Base-by-base conservation (phyloP, 1,140 invertebrate species). In the Drosophila bipectinata region DNA sequence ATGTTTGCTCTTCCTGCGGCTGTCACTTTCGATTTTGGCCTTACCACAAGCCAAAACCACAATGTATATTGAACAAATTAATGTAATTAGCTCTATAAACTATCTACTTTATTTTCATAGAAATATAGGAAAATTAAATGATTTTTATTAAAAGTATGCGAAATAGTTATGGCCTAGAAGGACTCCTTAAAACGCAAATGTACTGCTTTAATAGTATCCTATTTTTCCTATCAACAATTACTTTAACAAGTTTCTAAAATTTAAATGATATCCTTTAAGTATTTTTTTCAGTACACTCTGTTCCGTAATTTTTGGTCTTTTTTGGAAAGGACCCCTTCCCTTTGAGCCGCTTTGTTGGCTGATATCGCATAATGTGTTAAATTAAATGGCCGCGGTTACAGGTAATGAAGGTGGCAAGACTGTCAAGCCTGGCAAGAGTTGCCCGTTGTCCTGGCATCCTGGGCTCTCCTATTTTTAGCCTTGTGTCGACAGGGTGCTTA, bases 301-400 rank as follows among this genome's bases (percentile, higher is more conserved):
- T 21, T 3, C 9, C 8, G n/a, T 47, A 47, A 24, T 10, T 51
- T 44, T 51, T 44, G 30, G 18, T 2, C 10, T 52, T 47, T 47
- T 47, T 21, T 10, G 44, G 15, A 26, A 52, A 1, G 18, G 32
- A 24, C 3, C 18, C 10, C 59, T 30, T 39, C 24, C 34, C 63
- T 63, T 67, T 52, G 6, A 4, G 9, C 37, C 63, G 6, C 63
- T 67, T 53, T 67, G 63, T 14, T 44, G 59, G 59, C 63, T 69
- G 66, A 69, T 69, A 68, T 69, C 63, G 66, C 63, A 49, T 69
- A 69, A 69, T 68, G 66, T 69, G 66, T 69, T 69, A 57, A 69
- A 56, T 69, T 69, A 69, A 69, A 69, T 69, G 66, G 66, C 41
- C 24, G 61, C 24, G 39, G 58, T 39, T 66, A 32, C 39, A 37